These are phyloP conservation scores for Cavia aperea DNA, from an alignment of 2,113 vertebrate genomes.

Conservation along the genomic window DNA sequence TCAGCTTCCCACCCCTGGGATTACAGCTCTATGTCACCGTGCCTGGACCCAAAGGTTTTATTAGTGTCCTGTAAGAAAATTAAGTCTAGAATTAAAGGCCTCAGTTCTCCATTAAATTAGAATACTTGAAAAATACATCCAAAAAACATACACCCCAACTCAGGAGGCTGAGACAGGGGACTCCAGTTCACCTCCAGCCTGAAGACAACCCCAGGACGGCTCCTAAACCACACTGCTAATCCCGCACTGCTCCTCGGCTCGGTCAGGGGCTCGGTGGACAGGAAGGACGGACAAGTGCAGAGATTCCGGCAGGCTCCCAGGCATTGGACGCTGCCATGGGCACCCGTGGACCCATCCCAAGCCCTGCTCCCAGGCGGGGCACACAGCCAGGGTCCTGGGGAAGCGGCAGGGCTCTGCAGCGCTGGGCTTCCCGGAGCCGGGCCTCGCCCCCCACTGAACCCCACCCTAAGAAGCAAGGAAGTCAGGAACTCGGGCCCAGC, in stretches of 20 bases:
- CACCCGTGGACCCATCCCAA: accelerated
- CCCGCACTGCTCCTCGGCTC: accelerated
- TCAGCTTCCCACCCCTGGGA: neutral
- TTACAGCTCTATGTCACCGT: neutral
- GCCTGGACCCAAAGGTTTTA: neutral
- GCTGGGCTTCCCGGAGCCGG: accelerated
- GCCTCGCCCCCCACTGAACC: neutral
- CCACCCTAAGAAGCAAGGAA: neutral
- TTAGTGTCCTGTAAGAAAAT: neutral
- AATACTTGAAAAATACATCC: neutral
- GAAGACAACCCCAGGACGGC: neutral
- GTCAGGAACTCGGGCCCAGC: neutral
- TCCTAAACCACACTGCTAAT: neutral
- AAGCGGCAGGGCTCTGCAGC: accelerated
- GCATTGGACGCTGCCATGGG: neutral
- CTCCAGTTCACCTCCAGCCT: neutral
- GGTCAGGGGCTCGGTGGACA: accelerated
- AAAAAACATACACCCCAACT: neutral
- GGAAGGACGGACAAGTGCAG: accelerated
- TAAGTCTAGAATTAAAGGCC: neutral
- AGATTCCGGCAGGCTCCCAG: accelerated
- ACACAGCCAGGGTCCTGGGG: neutral
- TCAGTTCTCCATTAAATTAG: neutral
- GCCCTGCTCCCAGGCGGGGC: neutral
- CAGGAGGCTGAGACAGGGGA: neutral